Percentiles rank a stretch among this genome's conserved stretches.
Evolutionary conservation across 2,888 invertebrate species (phyloP).

Genomic region (Allophyes oxyacanthae): DNA sequence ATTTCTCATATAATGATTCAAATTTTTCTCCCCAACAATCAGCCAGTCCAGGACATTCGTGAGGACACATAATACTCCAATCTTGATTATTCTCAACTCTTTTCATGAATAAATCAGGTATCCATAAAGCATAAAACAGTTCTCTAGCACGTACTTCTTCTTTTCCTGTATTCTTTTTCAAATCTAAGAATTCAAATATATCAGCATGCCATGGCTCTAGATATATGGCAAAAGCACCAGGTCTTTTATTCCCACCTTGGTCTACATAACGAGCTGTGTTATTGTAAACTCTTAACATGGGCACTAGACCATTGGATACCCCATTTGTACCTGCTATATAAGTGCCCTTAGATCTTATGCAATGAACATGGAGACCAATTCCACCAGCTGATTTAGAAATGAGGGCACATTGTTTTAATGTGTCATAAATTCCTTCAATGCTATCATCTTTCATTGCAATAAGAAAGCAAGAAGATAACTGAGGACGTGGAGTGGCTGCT

Average conservation of each 20-base stretch:
- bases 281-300: conserved; percentile 98
- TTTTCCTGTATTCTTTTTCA: conserved; percentile 98
- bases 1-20: conserved; percentile 95
- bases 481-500: conserved; percentile 97
- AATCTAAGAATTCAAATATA: conserved; percentile 97
- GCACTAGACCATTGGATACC: conserved; percentile 97
- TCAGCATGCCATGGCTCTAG: conserved; percentile 99
- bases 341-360: conserved; percentile 97
- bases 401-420: conserved; percentile 96
- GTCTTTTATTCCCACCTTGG: conserved; percentile 99
- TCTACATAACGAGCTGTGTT: conserved; percentile 99
- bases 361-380: conserved; percentile 98
- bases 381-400: conserved; percentile 99
- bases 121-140: conserved; percentile 99
- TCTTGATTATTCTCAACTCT: conserved; percentile 94
- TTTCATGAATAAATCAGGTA: conserved; percentile 99
- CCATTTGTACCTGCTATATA: conserved; percentile 98
- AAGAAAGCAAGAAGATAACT: conserved; percentile 98
- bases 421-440: conserved; percentile 98
- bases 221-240: conserved; percentile 99
- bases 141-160: conserved; percentile 98
- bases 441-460: conserved; percentile 98
- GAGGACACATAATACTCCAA: conserved; percentile 99
- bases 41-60: conserved; percentile 96
- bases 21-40: conserved; percentile 99